Conservation (phyloP, 1,140 invertebrate species). For the Piezodorus guildinii region DNA sequence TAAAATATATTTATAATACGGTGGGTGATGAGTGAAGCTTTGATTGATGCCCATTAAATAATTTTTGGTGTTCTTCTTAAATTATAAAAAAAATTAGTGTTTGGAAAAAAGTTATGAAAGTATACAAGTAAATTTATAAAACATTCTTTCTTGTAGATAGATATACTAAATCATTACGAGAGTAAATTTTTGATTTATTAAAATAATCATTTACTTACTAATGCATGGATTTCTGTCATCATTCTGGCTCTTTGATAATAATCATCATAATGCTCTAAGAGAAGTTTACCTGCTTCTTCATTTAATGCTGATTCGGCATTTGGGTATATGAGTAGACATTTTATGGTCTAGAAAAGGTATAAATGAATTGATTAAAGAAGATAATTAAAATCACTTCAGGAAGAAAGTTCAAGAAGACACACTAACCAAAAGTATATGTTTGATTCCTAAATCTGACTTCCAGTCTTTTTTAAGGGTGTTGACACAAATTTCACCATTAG, state of each 20-base stretch:
- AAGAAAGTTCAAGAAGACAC: conserved; percentile 8
- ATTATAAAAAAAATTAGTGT: no score
- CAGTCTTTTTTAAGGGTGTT: conserved; percentile 96
- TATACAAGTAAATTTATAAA: no score
- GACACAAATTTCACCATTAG: conserved; percentile 92
- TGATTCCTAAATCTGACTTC: conserved; percentile 90
- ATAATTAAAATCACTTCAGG: not conserved
- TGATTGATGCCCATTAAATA: no score
- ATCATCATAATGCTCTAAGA: conserved; percentile 83
- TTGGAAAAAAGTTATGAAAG: no score
- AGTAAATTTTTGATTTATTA: not conserved
- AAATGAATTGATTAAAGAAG: conserved; percentile 8
- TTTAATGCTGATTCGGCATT: conserved; percentile 91
- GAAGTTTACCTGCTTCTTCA: conserved; percentile 83
- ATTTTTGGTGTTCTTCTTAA: no score
- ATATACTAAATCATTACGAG: no score
- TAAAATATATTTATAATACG: no score
- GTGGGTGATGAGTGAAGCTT: no score
- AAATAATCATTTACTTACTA: conserved; percentile 35
- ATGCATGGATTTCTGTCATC: conserved; percentile 91
- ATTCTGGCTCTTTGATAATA: conserved; percentile 81
- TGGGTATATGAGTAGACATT: conserved; percentile 85
- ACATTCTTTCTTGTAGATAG: no score
- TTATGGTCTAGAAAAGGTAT: conserved; percentile 57
- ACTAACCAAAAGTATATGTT: conserved; percentile 82